These are phyloP conservation scores for Drosophila nigromelanica DNA, from an alignment of 1,140 invertebrate species.

Conservation along the genomic window DNA sequence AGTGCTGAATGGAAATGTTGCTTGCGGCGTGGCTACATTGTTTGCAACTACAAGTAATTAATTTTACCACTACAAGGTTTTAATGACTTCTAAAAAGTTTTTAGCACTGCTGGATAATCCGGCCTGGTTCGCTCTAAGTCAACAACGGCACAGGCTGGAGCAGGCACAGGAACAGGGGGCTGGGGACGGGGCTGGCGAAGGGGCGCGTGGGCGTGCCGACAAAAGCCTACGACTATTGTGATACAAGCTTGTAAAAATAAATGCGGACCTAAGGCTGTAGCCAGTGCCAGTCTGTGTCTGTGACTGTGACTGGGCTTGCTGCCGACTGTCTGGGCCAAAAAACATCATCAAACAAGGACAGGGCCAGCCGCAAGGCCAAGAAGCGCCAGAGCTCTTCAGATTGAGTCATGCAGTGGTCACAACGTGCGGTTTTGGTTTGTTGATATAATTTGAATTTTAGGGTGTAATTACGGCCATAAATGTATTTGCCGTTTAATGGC, in stretches of 20 bases:
- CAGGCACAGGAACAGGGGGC: not conserved
- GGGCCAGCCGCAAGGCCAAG: conserved; percentile 48
- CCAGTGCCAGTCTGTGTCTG: conserved; percentile 16
- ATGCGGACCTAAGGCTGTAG: conserved; percentile 42
- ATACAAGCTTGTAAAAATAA: conserved; percentile 77
- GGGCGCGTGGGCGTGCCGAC: conserved; percentile 62
- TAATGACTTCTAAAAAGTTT: conserved; percentile 84
- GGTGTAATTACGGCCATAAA: conserved; percentile 83
- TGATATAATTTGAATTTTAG: conserved; percentile 83
- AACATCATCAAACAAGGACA: conserved; percentile 17
- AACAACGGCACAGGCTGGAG: conserved; percentile 33
- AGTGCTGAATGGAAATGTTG: conserved; percentile 71
- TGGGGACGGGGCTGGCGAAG: conserved; percentile 3
- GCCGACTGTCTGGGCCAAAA: conserved; percentile 12
- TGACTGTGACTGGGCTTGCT: no score
- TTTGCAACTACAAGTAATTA: conserved; percentile 84
- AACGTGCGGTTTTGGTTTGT: conserved; percentile 76
- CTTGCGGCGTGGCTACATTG: conserved; percentile 82
- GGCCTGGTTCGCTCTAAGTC: conserved; percentile 66
- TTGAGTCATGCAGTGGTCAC: conserved; percentile 66
- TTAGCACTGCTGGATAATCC: conserved; percentile 81
- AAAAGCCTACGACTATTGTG: conserved; percentile 77
- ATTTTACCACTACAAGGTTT: conserved; percentile 84
- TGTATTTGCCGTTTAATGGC: conserved; percentile 79
- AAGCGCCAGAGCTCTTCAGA: conserved; percentile 33